phyloP scores from a whole-genome alignment of 2,113 vertebrate species.

The Aythya baeri region DNA sequence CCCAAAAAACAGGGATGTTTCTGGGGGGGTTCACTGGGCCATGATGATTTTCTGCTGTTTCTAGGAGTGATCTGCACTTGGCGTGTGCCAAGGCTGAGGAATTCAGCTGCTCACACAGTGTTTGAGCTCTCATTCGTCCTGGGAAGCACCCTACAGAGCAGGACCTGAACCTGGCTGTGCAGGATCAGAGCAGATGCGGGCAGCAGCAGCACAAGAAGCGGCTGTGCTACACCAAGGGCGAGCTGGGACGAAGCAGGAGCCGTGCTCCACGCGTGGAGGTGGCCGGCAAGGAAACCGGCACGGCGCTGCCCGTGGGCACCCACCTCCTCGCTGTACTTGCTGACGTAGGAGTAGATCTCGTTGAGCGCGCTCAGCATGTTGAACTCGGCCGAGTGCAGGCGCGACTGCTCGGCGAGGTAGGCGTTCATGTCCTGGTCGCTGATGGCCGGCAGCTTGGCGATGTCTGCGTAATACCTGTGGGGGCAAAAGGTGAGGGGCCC shows the following conservation, averaged over 20 bases:
- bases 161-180: neutral
- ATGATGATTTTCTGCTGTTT: neutral
- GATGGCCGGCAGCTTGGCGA: constrained; percentile 94
- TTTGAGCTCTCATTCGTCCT: neutral
- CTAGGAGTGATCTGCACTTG: neutral
- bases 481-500: neutral
- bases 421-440: constrained; percentile 99
- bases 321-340: constrained; percentile 98
- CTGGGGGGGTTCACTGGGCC: neutral
- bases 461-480: constrained; percentile 96
- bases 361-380: constrained; percentile 97
- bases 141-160: rapidly evolving
- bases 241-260: neutral
- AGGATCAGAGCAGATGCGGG: rapidly evolving
- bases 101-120: neutral
- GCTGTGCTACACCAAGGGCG: rapidly evolving
- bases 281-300: neutral
- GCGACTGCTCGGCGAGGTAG: constrained; percentile 96
- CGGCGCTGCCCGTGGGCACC: neutral
- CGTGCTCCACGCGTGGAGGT: neutral
- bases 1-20: neutral
- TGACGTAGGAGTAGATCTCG: constrained; percentile 98
- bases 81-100: neutral
- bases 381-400: constrained; percentile 93
- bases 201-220: rapidly evolving